A percentile compares a stretch with the other conserved stretches of the same genome.
Conservation (phyloP, 2,113 vertebrate genomes). For the Regulus satrapa region DNA sequence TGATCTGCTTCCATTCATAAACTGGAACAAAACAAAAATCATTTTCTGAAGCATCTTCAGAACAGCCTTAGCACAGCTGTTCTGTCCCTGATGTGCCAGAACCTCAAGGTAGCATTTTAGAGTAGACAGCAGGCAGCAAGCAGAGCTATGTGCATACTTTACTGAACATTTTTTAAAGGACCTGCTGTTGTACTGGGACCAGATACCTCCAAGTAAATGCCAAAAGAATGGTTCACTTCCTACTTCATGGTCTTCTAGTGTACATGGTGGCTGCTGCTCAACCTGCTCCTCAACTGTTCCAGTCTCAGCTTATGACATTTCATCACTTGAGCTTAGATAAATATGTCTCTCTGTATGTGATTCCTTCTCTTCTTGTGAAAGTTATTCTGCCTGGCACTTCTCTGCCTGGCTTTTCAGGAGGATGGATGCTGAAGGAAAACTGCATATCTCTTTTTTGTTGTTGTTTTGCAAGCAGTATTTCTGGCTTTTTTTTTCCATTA, state of each 20-base stretch:
- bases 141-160: not conserved
- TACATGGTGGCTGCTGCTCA: not conserved
- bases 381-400: not conserved
- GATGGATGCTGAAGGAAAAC: not conserved
- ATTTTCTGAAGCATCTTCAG: not conserved
- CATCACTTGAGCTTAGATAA: not conserved
- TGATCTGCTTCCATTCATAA: not conserved
- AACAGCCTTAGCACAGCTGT: not conserved
- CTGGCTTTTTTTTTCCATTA: conserved; percentile 4
- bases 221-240: not conserved
- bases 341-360: not conserved
- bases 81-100: not conserved
- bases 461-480: not conserved
- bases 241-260: not conserved
- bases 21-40: not conserved
- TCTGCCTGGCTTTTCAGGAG: not conserved
- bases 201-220: not conserved
- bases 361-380: not conserved
- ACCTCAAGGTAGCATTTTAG: not conserved
- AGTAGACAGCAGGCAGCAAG: not conserved
- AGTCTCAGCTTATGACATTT: not conserved
- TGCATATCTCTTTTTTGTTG: not conserved
- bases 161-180: not conserved
- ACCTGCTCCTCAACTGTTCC: not conserved
- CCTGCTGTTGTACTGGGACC: not conserved